phyloP scores from a whole-genome alignment of 2,888 invertebrate genomes.

The Troides aeacus region DNA sequence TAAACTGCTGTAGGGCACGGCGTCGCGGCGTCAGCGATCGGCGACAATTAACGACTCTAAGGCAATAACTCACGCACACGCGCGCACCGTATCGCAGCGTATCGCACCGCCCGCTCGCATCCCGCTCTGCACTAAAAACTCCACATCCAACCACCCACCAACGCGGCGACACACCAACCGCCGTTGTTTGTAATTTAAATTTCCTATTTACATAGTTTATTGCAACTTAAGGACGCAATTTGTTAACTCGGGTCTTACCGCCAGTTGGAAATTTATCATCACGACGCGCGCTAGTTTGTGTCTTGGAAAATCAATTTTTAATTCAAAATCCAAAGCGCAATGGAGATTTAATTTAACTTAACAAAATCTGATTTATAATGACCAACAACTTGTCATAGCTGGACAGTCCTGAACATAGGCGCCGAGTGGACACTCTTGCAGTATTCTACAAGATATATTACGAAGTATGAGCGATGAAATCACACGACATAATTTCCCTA shows the following conservation, averaged over 20 bases:
- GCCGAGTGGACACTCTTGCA: too few species aligned
- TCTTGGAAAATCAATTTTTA: conserved; percentile 16
- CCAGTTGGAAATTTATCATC: conserved; percentile 47
- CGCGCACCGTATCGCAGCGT: conserved; percentile 52
- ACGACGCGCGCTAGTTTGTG: conserved; percentile 20
- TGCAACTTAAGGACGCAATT: conserved; percentile 69
- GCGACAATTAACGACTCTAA: conserved; percentile 60
- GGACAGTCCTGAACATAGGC: too few species aligned
- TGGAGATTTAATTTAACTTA: background rate
- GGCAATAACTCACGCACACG: conserved; percentile 58
- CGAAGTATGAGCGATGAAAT: too few species aligned
- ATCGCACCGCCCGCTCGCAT: conserved; percentile 47
- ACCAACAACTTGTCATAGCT: too few species aligned
- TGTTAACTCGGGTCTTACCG: conserved; percentile 57
- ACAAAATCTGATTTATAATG: too few species aligned
- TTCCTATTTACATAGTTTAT: conserved; percentile 69
- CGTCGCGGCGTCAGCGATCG: conserved; percentile 41
- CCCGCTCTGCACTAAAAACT: conserved; percentile 48
- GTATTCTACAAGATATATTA: too few species aligned
- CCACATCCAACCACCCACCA: conserved; percentile 51
- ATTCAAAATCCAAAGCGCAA: background rate
- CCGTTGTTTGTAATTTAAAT: conserved; percentile 68
- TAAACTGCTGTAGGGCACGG: conserved; percentile 28
- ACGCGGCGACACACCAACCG: conserved; percentile 36
- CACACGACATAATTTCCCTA: too few species aligned